Evolutionary conservation across 2,888 invertebrate species (phyloP).

Genomic region (Diploptera punctata): DNA sequence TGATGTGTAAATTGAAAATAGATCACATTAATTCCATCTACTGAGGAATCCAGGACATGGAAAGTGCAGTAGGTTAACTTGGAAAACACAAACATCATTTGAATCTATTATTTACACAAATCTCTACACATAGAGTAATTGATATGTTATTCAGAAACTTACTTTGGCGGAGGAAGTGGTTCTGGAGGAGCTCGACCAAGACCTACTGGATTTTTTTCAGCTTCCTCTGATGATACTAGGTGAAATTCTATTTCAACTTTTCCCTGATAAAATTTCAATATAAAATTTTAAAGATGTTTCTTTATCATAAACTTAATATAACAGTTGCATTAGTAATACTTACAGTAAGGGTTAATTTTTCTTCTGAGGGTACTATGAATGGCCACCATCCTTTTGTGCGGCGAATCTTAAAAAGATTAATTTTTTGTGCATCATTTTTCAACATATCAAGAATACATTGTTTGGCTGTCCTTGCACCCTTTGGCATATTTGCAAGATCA

Average conservation of each 20-base stretch:
- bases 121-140: background rate
- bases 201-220: conserved; percentile 67
- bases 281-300: no score
- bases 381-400: conserved; percentile 75
- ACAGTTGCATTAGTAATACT: no score
- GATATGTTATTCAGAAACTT: conserved; percentile 47
- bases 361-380: conserved; percentile 52
- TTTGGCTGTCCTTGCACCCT: conserved; percentile 59
- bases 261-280: conserved; percentile 65
- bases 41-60: no score
- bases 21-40: no score
- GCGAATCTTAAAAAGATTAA: conserved; percentile 69
- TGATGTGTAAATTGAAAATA: no score
- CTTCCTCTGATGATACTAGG: conserved; percentile 65
- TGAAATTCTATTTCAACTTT: conserved; percentile 72
- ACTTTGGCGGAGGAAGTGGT: conserved; percentile 69
- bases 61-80: no score
- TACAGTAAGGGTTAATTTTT: conserved; percentile 37
- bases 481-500: conserved; percentile 66
- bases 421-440: conserved; percentile 56
- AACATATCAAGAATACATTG: conserved; percentile 56
- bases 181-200: conserved; percentile 68
- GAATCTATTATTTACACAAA: no score
- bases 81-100: no score
- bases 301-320: no score